phyloP scores from a whole-genome alignment of 1,140 invertebrate genomes.

The Nomia melanderi region DNA sequence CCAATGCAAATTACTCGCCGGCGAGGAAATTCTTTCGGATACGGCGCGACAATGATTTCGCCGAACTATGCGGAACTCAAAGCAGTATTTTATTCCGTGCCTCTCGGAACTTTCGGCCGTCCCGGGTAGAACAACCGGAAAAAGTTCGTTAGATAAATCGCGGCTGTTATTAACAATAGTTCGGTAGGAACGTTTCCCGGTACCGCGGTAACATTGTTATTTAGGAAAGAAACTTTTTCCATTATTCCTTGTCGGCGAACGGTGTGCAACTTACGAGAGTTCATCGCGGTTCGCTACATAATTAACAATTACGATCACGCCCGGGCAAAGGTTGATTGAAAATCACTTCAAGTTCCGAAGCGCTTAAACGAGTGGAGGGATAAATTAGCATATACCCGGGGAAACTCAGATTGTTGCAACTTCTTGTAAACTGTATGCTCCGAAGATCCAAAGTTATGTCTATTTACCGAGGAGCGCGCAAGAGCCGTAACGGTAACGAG shows the following conservation, averaged over 20 bases:
- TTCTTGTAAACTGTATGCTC: constrained; percentile 30
- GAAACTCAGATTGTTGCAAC: constrained; percentile 20
- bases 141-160: no score
- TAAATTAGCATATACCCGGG: constrained; percentile 13
- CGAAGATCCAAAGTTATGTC: background rate
- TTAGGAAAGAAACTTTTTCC: background rate
- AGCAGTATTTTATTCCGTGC: no score
- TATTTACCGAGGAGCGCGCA: background rate
- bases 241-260: background rate
- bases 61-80: no score
- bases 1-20: background rate
- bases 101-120: no score
- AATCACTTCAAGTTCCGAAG: constrained; percentile 27
- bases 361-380: background rate
- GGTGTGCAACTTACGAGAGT: background rate
- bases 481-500: constrained; percentile 13
- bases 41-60: no score
- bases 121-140: no score
- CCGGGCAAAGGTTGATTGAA: constrained; percentile 8
- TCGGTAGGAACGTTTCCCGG: background rate
- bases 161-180: background rate
- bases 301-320: constrained; percentile 26
- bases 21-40: background rate
- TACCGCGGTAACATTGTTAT: background rate
- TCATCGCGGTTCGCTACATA: background rate